A percentile compares a stretch with the other conserved stretches of the same genome.
These are phyloP conservation scores for Drosophila melanica DNA, from an alignment of 1,140 invertebrate genomes.

Conservation along the genomic window DNA sequence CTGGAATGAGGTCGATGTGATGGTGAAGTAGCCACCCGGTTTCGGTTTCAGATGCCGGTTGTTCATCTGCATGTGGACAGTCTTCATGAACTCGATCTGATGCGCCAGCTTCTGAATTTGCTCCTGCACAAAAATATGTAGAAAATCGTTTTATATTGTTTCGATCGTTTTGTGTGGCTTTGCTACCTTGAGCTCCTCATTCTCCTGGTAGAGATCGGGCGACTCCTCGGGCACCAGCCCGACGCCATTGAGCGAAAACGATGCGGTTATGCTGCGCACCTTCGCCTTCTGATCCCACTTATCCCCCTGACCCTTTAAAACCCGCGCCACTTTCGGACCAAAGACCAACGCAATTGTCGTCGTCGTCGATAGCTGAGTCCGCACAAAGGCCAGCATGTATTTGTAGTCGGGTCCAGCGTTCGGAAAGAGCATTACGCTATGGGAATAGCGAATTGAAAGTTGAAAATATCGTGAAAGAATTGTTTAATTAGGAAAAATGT, in stretches of 20 bases:
- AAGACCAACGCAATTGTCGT: constrained; percentile 93
- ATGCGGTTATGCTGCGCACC: constrained; percentile 91
- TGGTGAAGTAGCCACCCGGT: constrained; percentile 90
- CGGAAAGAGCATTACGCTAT: constrained; percentile 90
- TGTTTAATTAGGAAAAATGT: neutral
- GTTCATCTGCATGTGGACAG: constrained; percentile 95
- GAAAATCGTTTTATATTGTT: too few relatives aligned
- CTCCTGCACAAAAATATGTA: constrained; percentile 86
- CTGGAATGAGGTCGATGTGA: constrained; percentile 84
- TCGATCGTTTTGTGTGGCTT: too few relatives aligned
- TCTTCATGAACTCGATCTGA: constrained; percentile 96
- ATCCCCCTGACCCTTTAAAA: constrained; percentile 92
- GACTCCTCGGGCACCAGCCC: constrained; percentile 90
- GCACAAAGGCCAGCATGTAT: constrained; percentile 93
- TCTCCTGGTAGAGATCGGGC: constrained; percentile 93
- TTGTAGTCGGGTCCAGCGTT: constrained; percentile 94
- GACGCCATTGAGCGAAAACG: constrained; percentile 93
- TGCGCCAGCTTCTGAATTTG: constrained; percentile 95
- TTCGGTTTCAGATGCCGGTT: constrained; percentile 94
- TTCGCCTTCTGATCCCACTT: constrained; percentile 93
- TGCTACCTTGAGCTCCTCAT: constrained; percentile 93
- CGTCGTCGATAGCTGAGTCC: constrained; percentile 94
- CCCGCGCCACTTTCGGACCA: constrained; percentile 92
- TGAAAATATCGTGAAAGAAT: neutral
- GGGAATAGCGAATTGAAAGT: neutral